A percentile compares a stretch with the other conserved stretches of the same genome.
Conservation (phyloP, 2,797 vertebrate genomes). For the Malacoraja senta region DNA sequence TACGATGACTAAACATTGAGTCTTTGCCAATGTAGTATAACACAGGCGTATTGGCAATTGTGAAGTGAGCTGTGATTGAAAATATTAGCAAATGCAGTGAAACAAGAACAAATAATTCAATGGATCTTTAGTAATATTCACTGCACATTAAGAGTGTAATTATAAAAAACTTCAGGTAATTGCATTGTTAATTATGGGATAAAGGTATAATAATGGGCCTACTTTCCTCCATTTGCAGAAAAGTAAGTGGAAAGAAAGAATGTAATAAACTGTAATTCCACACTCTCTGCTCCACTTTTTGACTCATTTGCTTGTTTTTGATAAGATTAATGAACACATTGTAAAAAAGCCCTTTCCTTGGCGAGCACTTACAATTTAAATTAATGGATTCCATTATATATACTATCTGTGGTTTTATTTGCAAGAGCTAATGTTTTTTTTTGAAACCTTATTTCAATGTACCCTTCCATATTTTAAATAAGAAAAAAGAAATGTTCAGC, state of each 20-base stretch:
- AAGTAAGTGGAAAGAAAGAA: not conserved
- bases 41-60: not conserved
- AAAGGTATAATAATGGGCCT: not conserved
- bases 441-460: not conserved
- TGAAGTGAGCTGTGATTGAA: conserved; percentile 17
- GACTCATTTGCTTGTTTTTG: not conserved
- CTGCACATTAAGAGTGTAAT: conserved; percentile 30
- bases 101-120: conserved; percentile 8
- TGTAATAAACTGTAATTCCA: not conserved
- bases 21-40: conserved; percentile 8
- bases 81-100: conserved; percentile 28
- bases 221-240: not conserved
- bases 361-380: not conserved
- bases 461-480: not conserved
- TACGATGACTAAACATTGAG: not conserved
- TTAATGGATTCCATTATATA: conserved; percentile 12
- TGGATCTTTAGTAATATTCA: conserved; percentile 13
- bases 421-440: not conserved
- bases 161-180: not conserved
- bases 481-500: not conserved
- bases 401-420: not conserved
- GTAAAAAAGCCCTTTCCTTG: not conserved
- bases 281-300: too few species aligned
- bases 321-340: conserved; percentile 12
- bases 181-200: conserved; percentile 7